phyloP scores from a whole-genome alignment of 1,140 invertebrate species.

The Hirudo medicinalis region DNA sequence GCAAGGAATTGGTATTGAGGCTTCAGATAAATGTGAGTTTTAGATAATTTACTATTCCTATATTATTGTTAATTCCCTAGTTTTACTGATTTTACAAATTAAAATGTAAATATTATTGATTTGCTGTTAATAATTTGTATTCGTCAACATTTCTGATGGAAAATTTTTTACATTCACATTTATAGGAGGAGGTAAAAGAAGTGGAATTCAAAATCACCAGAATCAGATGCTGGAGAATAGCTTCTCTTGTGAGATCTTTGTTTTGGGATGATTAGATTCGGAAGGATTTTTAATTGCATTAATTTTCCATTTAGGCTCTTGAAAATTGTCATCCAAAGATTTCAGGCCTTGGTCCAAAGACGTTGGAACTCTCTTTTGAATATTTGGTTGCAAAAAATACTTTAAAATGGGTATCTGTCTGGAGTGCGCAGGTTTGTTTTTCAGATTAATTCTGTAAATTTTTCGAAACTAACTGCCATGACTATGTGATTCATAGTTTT shows the following conservation, averaged over 20 bases:
- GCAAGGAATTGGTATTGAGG: slow-evolving; percentile 61
- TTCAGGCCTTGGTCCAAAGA: slow-evolving; percentile 9
- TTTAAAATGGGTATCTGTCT: slow-evolving; percentile 78
- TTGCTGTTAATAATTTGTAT: neutral
- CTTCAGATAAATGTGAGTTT: slow-evolving; percentile 26
- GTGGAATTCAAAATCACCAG: slow-evolving; percentile 77
- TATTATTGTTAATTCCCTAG: neutral
- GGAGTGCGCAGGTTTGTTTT: slow-evolving; percentile 57
- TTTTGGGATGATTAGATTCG: neutral
- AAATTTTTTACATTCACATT: slow-evolving; percentile 13
- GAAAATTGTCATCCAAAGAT: slow-evolving; percentile 6
- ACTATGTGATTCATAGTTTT: neutral
- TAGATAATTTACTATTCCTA: neutral
- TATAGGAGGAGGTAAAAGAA: slow-evolving; percentile 52
- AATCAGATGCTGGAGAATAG: slow-evolving; percentile 93
- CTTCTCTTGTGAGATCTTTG: slow-evolving; percentile 53
- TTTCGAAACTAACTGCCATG: neutral
- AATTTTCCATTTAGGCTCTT: neutral
- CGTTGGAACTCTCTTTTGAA: slow-evolving; percentile 79
- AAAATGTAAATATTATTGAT: no score
- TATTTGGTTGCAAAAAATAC: slow-evolving; percentile 83
- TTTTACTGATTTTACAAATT: neutral
- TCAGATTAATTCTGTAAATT: neutral
- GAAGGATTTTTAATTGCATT: neutral
- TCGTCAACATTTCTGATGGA: neutral